These are phyloP conservation scores for Polymixis lichenea DNA, from an alignment of 2,888 invertebrate genomes.

Conservation along the genomic window DNA sequence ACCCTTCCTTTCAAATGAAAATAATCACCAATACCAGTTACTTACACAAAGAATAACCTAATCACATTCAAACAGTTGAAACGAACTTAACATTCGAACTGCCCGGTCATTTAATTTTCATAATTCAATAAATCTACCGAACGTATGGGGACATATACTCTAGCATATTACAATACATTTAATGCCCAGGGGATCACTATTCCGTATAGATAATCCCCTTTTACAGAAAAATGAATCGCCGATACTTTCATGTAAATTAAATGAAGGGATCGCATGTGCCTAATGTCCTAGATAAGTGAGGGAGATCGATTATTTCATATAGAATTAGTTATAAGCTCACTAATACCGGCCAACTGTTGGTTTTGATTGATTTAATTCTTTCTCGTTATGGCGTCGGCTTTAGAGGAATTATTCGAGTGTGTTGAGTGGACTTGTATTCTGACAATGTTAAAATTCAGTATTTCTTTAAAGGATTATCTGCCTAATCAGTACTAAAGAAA, in stretches of 20 bases:
- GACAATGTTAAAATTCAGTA: no score
- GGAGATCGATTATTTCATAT: constrained; percentile 77
- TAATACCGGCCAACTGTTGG: constrained; percentile 78
- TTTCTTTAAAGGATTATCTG: no score
- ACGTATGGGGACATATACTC: constrained; percentile 69
- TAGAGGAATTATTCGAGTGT: not conserved
- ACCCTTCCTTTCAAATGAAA: not conserved
- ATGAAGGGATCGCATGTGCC: constrained; percentile 81
- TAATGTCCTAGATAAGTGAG: constrained; percentile 71
- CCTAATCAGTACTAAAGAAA: no score
- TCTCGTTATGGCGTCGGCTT: constrained; percentile 27
- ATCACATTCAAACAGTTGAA: not conserved
- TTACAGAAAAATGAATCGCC: constrained; percentile 87
- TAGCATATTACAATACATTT: constrained; percentile 78
- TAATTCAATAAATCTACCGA: constrained; percentile 57
- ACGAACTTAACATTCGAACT: constrained; percentile 8
- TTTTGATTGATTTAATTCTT: constrained; percentile 60
- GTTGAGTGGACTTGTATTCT: not conserved
- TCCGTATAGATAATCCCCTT: constrained; percentile 87
- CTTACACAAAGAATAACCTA: not conserved
- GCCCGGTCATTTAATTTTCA: constrained; percentile 48
- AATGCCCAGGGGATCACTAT: constrained; percentile 85
- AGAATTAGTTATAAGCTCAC: constrained; percentile 72
- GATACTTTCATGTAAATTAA: constrained; percentile 88
- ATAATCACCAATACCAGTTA: not conserved